Base-by-base conservation (phyloP, 1,140 invertebrate species). In the Drosophila kurseongensis region DNA sequence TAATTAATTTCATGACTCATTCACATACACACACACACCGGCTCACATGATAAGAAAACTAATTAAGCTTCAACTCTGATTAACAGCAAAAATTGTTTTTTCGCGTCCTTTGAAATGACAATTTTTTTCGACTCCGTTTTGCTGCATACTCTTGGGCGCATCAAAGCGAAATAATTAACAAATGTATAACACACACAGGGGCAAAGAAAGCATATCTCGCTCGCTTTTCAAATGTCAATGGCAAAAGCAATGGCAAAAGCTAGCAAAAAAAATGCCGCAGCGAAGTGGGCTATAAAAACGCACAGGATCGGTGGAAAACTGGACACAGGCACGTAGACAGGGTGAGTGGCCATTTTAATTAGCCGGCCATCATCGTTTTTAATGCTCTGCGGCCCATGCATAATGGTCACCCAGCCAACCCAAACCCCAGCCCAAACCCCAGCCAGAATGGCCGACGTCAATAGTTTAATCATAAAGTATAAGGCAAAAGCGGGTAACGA, bases 101-200 rank as follows among this genome's bases (percentile, higher is more conserved):
- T 48, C 73, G 59, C 74, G 79, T 78, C 76, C 57, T 79, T 79
- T 84, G 52, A 72, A 83, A 83, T 74, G 75, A 68, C 61, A 80
- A 72, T 88, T 72, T 86, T 86, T 86, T 86, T 76, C 65, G 68
- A 35, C 44, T 62, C 60, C 66, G 61, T 45, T 71, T 57, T 68
- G 78, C 61, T 86, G 75, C 78, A 88, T 78, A 79, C 82, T 86
- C 71, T 83, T 76, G 75, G 76, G 75, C 83, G 82, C 82, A 88
- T 86, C 82, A 86, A 86, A 86, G 83, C 82, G 79, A 86, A 86
- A 88, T 86, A 86, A 86, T 86, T 81, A 86, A 86, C 82, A 86
- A 86, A 86, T 88, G 82, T 88, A 81, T 81, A 81, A 68, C 52
- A 66, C 60, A 59, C 74, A 79, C 54, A 59, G 14, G 50, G 13